A percentile compares a stretch with the other conserved stretches of the same genome.
phyloP scores from a whole-genome alignment of 1,140 invertebrate genomes.

The Drosophila ogumai region DNA sequence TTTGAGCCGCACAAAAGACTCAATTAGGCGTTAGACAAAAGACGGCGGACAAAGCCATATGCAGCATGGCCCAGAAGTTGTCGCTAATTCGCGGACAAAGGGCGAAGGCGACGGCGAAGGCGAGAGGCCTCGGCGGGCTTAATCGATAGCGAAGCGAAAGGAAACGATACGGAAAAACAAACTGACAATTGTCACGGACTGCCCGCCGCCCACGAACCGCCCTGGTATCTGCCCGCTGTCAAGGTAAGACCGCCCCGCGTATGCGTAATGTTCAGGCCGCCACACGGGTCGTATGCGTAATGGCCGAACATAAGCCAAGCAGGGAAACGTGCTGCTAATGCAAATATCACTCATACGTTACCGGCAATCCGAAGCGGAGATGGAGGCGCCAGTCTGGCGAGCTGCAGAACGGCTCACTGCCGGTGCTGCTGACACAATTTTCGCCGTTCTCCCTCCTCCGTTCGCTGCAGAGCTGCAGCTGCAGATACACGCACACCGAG shows the following conservation, averaged over 20 bases:
- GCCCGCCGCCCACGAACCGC: constrained; percentile 30
- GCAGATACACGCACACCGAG: constrained; percentile 49
- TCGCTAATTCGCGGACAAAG: constrained; percentile 46
- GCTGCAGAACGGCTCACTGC: constrained; percentile 49
- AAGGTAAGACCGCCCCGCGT: constrained; percentile 63
- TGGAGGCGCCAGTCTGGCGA: constrained; percentile 68
- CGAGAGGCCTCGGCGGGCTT: constrained; percentile 58
- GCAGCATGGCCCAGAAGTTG: constrained; percentile 49
- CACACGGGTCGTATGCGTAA: constrained; percentile 49
- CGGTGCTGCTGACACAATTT: constrained; percentile 77
- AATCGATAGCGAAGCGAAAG: constrained; percentile 66
- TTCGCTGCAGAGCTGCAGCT: constrained; percentile 61
- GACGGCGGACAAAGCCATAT: constrained; percentile 53
- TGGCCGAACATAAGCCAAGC: constrained; percentile 34
- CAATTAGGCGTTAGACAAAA: constrained; percentile 59
- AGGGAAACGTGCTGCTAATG: constrained; percentile 15
- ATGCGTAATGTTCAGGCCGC: constrained; percentile 57
- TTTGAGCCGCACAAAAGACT: constrained; percentile 51
- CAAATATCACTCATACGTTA: constrained; percentile 55
- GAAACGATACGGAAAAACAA: constrained; percentile 43
- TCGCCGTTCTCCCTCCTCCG: constrained; percentile 17
- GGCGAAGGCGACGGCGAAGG: constrained; percentile 23
- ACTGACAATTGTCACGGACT: constrained; percentile 69
- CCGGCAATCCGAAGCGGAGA: constrained; percentile 60
- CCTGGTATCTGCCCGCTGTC: constrained; percentile 37